phyloP scores from a whole-genome alignment of 2,888 invertebrate species.

The Thumatha senex region DNA sequence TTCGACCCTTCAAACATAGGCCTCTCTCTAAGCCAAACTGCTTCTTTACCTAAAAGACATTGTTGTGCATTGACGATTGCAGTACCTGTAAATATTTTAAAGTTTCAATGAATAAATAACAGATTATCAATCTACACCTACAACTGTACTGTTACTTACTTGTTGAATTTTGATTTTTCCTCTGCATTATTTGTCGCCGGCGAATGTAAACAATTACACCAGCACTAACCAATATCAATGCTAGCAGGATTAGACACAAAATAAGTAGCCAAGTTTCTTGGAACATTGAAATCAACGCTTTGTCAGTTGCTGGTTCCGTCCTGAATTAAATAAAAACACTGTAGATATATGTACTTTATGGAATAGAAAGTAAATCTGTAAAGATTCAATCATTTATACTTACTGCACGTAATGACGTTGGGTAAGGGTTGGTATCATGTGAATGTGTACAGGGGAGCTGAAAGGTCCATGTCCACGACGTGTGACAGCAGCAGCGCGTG shows the following conservation, averaged over 20 bases:
- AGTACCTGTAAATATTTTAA: slow-evolving; percentile 44
- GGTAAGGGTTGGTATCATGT: slow-evolving; percentile 85
- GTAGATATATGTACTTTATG: no score
- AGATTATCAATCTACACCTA: not conserved
- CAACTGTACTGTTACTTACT: slow-evolving; percentile 43
- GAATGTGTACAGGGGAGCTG: slow-evolving; percentile 89
- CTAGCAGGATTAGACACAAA: slow-evolving; percentile 69
- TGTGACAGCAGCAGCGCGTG: slow-evolving; percentile 95
- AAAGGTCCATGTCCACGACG: slow-evolving; percentile 94
- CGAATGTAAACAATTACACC: slow-evolving; percentile 69
- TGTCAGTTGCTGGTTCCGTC: slow-evolving; percentile 77
- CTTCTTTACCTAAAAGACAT: slow-evolving; percentile 76
- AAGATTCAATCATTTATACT: slow-evolving; percentile 35
- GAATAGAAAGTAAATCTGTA: no score
- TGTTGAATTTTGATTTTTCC: slow-evolving; percentile 68
- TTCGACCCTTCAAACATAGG: slow-evolving; percentile 72
- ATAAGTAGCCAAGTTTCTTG: slow-evolving; percentile 79
- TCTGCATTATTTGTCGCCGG: slow-evolving; percentile 66
- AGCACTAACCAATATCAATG: slow-evolving; percentile 64
- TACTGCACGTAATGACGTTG: slow-evolving; percentile 77
- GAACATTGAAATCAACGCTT: slow-evolving; percentile 75
- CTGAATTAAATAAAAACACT: slow-evolving; percentile 44
- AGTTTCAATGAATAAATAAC: not conserved
- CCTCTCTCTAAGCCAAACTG: slow-evolving; percentile 74
- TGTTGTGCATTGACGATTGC: slow-evolving; percentile 74